Conservation (phyloP, 2,797 vertebrate species). For the Typhlichthys subterraneus region DNA sequence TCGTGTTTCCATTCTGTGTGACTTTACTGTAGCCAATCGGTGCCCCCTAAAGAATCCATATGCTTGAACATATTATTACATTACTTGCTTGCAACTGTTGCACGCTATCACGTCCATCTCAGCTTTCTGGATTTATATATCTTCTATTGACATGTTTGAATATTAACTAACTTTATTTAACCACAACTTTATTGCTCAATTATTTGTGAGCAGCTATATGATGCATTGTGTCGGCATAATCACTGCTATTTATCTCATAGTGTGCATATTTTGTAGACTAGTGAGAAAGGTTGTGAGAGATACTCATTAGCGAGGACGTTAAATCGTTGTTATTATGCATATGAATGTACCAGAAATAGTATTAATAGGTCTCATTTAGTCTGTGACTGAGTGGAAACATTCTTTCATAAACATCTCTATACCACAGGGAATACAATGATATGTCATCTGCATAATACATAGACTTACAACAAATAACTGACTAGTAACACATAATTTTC, state of each 20-base stretch:
- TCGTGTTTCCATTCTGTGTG: constrained; percentile 13
- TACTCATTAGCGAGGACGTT: background rate
- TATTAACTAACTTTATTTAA: no score
- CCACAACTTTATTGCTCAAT: no score
- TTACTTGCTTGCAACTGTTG: constrained; percentile 13
- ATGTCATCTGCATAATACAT: no score
- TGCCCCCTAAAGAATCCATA: background rate
- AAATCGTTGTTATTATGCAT: constrained; percentile 1
- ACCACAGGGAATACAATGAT: background rate
- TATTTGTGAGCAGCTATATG: no score
- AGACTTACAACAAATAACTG: no score
- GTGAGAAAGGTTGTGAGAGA: no score
- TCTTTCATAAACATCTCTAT: background rate
- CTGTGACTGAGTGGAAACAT: constrained; percentile 6
- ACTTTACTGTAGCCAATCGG: constrained; percentile 31
- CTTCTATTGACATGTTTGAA: no score
- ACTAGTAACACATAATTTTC: no score
- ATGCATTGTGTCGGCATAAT: no score
- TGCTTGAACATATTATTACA: constrained; percentile 29
- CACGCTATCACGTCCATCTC: constrained; percentile 5
- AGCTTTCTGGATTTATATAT: no score
- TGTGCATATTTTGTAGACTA: no score
- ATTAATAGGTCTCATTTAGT: constrained; percentile 8
- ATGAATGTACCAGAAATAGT: constrained; percentile 14
- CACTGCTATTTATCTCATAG: no score